These are phyloP conservation scores for Typhlichthys eigenmanni DNA, from an alignment of 2,797 vertebrate genomes.

Conservation along the genomic window DNA sequence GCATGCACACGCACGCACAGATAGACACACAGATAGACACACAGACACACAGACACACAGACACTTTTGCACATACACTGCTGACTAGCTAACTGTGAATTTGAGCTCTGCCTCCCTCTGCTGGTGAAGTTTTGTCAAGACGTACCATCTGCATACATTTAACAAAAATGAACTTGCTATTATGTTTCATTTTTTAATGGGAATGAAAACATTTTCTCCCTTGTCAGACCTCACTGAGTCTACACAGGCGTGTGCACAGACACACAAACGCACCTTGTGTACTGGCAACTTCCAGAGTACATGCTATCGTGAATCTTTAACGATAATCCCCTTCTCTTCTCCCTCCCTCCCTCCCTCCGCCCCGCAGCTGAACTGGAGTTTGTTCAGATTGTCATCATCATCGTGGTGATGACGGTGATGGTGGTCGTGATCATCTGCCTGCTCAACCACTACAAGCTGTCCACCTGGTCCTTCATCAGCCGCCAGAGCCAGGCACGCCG, in stretches of 20 bases:
- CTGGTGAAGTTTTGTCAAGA: constrained; percentile 36
- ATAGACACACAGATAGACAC: not conserved
- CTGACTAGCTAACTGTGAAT: constrained; percentile 5
- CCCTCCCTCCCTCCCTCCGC: not conserved
- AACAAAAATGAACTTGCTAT: not conserved
- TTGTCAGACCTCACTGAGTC: too few species aligned
- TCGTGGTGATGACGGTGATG: constrained; percentile 95
- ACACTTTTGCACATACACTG: constrained; percentile 5
- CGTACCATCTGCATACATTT: not conserved
- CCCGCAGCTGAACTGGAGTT: constrained; percentile 80
- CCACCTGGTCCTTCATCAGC: constrained; percentile 90
- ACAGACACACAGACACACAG: not conserved
- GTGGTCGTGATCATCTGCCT: constrained; percentile 92
- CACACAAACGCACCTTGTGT: too few species aligned
- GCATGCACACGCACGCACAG: not conserved
- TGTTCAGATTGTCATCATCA: constrained; percentile 91
- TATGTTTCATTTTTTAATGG: too few species aligned
- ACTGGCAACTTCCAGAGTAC: not conserved
- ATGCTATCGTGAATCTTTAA: constrained; percentile 19
- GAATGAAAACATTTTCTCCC: too few species aligned
- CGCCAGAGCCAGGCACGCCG: constrained; percentile 86
- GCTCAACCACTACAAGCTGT: constrained; percentile 92
- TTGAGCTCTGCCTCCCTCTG: constrained; percentile 63
- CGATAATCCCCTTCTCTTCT: constrained; percentile 13
- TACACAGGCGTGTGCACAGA: too few species aligned